phyloP scores from a whole-genome alignment of 2,797 vertebrate species.

The Danio albolineatus region DNA sequence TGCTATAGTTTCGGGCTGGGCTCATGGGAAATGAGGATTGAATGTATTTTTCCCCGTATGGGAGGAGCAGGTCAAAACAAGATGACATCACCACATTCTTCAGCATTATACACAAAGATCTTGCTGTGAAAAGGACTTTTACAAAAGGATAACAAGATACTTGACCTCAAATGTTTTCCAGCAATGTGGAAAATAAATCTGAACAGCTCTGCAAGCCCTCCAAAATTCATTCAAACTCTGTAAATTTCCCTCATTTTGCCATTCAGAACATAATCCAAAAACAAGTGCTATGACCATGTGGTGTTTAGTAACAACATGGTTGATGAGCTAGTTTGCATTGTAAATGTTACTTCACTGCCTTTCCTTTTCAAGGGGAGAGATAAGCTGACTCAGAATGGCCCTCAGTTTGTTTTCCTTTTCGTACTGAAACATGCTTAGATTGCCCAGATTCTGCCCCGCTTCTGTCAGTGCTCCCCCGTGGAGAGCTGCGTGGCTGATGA shows the following conservation, averaged over 20 bases:
- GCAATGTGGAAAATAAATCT: background rate
- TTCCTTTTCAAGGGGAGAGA: slow-evolving; percentile 15
- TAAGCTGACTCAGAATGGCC: background rate
- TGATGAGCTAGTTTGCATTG: slow-evolving; percentile 22
- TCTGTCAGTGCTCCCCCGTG: background rate
- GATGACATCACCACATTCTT: slow-evolving; percentile 47
- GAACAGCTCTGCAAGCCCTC: background rate
- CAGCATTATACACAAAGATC: background rate
- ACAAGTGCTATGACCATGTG: slow-evolving; percentile 1
- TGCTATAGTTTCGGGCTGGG: background rate
- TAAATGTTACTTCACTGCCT: slow-evolving; percentile 19
- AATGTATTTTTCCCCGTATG: slow-evolving; percentile 34
- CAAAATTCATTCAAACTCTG: background rate
- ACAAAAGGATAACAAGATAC: background rate
- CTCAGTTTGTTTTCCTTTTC: background rate
- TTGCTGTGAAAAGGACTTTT: slow-evolving; percentile 5
- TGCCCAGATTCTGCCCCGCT: background rate
- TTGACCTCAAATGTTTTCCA: background rate
- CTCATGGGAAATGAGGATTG: slow-evolving; percentile 30
- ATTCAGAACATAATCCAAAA: background rate
- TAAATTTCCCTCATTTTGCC: background rate
- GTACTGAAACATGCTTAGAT: background rate
- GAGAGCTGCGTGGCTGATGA: slow-evolving; percentile 25
- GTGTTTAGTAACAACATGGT: background rate
- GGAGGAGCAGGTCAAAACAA: slow-evolving; percentile 39